Conservation (phyloP, 2,797 vertebrate species). For the Odontamblyopus rebecca region DNA sequence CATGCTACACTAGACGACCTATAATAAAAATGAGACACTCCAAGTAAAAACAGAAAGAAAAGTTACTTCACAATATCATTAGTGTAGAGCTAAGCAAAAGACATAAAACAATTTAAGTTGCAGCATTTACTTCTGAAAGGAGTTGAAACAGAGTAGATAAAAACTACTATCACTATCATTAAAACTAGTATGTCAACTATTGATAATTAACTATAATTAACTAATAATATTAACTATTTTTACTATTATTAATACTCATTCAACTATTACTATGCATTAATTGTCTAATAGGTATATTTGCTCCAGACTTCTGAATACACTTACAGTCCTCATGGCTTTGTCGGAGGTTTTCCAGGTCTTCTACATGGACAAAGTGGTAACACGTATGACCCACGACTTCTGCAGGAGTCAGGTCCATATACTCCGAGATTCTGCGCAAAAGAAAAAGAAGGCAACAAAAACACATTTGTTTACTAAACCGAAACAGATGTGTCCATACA, state of each 20-base stretch:
- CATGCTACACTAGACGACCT: neutral
- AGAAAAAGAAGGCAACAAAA: slow-evolving; percentile 12
- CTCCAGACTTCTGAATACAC: neutral
- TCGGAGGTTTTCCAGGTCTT: slow-evolving; percentile 85
- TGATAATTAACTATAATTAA: neutral
- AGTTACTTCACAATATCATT: neutral
- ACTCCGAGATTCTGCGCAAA: slow-evolving; percentile 84
- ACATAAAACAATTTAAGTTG: neutral
- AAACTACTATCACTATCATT: neutral
- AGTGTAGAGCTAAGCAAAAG: neutral
- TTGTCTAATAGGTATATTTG: neutral
- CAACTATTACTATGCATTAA: neutral
- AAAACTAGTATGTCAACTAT: neutral
- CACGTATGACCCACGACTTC: slow-evolving; percentile 90
- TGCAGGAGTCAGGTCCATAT: slow-evolving; percentile 88
- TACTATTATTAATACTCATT: neutral
- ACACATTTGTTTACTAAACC: slow-evolving; percentile 30
- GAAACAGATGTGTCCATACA: slow-evolving; percentile 33
- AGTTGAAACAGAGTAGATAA: neutral
- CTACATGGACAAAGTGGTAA: slow-evolving; percentile 87
- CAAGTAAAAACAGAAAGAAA: neutral
- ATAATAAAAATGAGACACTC: neutral
- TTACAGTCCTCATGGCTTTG: slow-evolving; percentile 89
- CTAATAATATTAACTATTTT: neutral
- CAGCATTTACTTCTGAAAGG: neutral